A percentile compares a stretch with the other conserved stretches of the same genome.
These are phyloP conservation scores for Drosophila siamana DNA, from an alignment of 2,888 invertebrate genomes.

Conservation along the genomic window DNA sequence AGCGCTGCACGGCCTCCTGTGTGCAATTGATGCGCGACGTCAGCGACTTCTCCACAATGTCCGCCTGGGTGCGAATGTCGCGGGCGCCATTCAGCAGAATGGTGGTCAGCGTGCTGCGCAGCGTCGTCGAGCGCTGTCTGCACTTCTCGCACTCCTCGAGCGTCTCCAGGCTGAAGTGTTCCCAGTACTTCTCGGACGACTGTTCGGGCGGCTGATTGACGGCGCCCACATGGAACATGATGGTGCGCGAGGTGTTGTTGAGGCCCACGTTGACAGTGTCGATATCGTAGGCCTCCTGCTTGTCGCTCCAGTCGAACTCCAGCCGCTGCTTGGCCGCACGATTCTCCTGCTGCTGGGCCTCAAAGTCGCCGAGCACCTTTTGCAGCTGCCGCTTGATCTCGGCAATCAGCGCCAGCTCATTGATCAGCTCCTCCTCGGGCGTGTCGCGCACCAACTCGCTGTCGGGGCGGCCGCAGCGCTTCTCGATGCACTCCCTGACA, in stretches of 20 bases:
- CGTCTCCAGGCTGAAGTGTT: slow-evolving; percentile 92
- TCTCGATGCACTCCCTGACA: slow-evolving; percentile 90
- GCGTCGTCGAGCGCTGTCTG: slow-evolving; percentile 89
- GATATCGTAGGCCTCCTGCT: slow-evolving; percentile 91
- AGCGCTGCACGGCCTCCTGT: slow-evolving; percentile 89
- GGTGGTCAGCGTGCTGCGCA: slow-evolving; percentile 90
- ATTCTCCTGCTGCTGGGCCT: slow-evolving; percentile 90
- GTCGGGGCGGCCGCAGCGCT: slow-evolving; percentile 89
- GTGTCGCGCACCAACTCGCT: slow-evolving; percentile 91
- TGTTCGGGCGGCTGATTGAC: slow-evolving; percentile 93
- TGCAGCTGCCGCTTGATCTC: slow-evolving; percentile 89
- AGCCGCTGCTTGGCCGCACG: slow-evolving; percentile 92
- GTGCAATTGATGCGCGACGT: slow-evolving; percentile 91
- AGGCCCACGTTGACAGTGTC: slow-evolving; percentile 90
- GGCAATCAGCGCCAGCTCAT: slow-evolving; percentile 90
- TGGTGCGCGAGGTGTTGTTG: slow-evolving; percentile 89
- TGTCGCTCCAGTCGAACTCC: slow-evolving; percentile 97
- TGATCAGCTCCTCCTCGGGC: slow-evolving; percentile 91
- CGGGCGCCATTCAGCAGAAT: slow-evolving; percentile 91
- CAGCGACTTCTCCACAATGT: slow-evolving; percentile 91
- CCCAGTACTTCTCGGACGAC: slow-evolving; percentile 94
- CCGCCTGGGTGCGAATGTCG: slow-evolving; percentile 93
- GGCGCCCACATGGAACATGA: slow-evolving; percentile 93
- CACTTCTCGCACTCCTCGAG: slow-evolving; percentile 91
- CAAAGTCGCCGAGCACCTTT: slow-evolving; percentile 88